Evolutionary conservation across 2,113 vertebrate species (phyloP), one percentile per base, ranked within the genome.

Genomic region (Typhlomys cinereus): DNA sequence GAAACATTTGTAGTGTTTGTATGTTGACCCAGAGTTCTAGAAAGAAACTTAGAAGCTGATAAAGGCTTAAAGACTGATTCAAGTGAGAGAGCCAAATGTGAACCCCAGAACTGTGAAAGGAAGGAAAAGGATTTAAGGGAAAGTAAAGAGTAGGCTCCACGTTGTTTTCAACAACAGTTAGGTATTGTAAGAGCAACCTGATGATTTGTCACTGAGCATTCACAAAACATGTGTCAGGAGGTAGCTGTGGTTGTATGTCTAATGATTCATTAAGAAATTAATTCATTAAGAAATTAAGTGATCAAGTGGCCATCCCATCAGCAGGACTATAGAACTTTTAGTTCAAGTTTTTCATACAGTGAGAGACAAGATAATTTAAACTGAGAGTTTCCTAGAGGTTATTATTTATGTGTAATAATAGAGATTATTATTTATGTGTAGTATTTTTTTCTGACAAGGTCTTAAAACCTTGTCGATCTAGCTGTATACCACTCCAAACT

Each of bases 1-100:
- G 74, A n/a, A 73, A 89, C 46, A 21, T 85, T 71, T 70, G 57
- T 46, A 81, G 76, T 52, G 71, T 80, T 54, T 86, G 20, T n/a
- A 14, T 76, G 50, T 50, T 34, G 46, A 92, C 88, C 21, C 46
- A 94, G 52, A 91, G 31, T 86, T 95, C 41, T 96, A 59, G 87
- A 92, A 87, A 76, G 34, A 41, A 88, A 21, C 23, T 79, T 79
- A 73, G 62, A n/a, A 50, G 66, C 73, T 83, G 23, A 74, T 89
- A 78, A 92, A 90, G 31, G 71, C 52, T 54, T 0, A 90, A 91
- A 89, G 64, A 62, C 36, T 54, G 73, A 79, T 76, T 94, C 62
- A 66, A 66, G 15, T 66, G 71, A 5, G 66, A 50, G 34, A 59
- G 48, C 39, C 54, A 71, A n/a, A 34, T 11, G 23, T 66, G n/a